Evolutionary conservation across 2,888 invertebrate genomes (phyloP), one percentile per base, ranked within the genome.

Genomic region (Eupeodes luniger): DNA sequence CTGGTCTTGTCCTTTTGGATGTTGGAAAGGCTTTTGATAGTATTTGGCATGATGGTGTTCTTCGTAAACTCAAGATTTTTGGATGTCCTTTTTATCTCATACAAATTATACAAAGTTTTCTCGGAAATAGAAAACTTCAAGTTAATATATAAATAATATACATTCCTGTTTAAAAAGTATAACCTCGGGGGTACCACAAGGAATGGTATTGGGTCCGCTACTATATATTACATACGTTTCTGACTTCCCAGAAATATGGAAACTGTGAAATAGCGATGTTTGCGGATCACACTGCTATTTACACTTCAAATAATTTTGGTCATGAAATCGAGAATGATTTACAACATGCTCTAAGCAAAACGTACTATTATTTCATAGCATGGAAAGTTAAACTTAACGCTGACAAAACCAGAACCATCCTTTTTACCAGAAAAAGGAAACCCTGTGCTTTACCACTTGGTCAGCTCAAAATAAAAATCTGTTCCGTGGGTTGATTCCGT

Each of bases 211-310:
- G 61, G 49, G 27, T 74, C 27, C 27, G 27, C 2, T 27, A 27
- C 27, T 2, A 27, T 27, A 27, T 27, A 27, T 3, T 27, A 27
- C 27, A 10, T 53, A 76, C 44, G 19, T 64, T 64, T 14, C 57
- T 51, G 61, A 62, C 49, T 75, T 75, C 34, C 64, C 62, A 7
- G 40, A 40, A 53, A 36, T 53, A 16, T 51, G 36, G 53, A n/a
- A 64, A 76, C 53, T 76, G 76, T 76, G 76, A 76, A 76, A 34
- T 76, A 76, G 55, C 62, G 34, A 14, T 64, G 76, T 76, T 64
- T 53, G 75, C 62, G 14, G 75, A 62, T 62, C 62, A 62, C 36
- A 75, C 75, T 12, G 59, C 47, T n/a, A 57, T 74, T 59, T 61
- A n/a, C 14, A 7, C n/a, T 27, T 27, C 2, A 3, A 3, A 27